A percentile compares a stretch with the other conserved stretches of the same genome.
Conservation (phyloP, 2,113 vertebrate genomes). For the Brevimyrus niger region DNA sequence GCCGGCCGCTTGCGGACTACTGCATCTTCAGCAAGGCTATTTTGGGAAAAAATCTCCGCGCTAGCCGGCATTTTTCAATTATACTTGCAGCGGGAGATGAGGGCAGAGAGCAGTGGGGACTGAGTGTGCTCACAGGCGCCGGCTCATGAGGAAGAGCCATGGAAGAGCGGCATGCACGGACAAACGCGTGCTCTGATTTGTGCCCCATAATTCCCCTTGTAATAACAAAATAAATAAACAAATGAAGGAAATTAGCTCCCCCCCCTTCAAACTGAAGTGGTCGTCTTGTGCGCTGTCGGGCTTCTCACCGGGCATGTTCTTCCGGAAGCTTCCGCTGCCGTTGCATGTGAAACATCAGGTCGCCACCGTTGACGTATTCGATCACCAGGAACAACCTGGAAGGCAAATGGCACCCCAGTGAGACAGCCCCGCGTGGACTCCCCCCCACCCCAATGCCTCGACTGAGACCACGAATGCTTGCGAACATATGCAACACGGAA, state of each 20-base stretch:
- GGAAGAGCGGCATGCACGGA: not conserved
- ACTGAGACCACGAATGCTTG: not conserved
- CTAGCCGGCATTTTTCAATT: constrained; percentile 14
- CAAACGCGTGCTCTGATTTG: not conserved
- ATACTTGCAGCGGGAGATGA: not conserved
- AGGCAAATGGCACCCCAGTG: constrained; percentile 18
- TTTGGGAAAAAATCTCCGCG: constrained; percentile 11
- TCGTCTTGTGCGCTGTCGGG: not conserved
- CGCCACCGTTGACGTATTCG: constrained; percentile 93
- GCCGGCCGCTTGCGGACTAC: not conserved
- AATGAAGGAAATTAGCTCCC: not conserved
- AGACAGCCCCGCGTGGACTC: not conserved
- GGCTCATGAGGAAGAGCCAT: not conserved
- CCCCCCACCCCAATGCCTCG: not conserved
- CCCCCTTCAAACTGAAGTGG: not conserved
- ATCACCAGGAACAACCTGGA: constrained; percentile 93
- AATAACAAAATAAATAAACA: not conserved
- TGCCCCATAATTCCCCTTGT: not conserved
- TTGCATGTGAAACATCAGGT: constrained; percentile 99
- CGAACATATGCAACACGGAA: not conserved
- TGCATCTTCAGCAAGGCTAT: constrained; percentile 8
- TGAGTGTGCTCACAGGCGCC: not conserved
- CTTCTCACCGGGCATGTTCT: constrained; percentile 82
- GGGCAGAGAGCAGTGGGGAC: not conserved
- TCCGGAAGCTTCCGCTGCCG: constrained; percentile 92